These are phyloP conservation scores for Colaptes auratus DNA, from an alignment of 2,113 vertebrate species.

Conservation along the genomic window DNA sequence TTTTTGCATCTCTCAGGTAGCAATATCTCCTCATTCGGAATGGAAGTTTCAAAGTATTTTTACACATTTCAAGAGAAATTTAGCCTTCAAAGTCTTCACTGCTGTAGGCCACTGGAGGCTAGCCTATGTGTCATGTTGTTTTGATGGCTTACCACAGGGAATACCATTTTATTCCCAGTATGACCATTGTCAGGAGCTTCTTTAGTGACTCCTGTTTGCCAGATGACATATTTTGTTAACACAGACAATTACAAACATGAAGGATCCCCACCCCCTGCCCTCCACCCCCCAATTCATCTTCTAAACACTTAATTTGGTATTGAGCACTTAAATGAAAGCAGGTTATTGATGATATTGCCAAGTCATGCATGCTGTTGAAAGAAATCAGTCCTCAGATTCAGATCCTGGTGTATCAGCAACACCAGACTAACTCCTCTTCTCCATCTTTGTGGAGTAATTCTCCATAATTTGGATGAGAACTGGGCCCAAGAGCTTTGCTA, in stretches of 20 bases:
- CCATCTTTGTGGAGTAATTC: background rate
- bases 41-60: slow-evolving; percentile 9
- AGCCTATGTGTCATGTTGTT: background rate
- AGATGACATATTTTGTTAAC: background rate
- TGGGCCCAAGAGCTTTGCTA: background rate
- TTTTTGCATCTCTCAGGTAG: slow-evolving; percentile 10
- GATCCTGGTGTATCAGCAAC: background rate
- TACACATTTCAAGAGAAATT: background rate
- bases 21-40: slow-evolving; percentile 1
- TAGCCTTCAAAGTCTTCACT: background rate
- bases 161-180: background rate
- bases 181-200: background rate
- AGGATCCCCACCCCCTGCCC: background rate
- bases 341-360: background rate
- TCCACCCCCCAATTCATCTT: background rate
- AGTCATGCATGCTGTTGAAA: background rate
- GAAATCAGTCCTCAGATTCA: background rate
- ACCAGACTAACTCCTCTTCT: background rate
- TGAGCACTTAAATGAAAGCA: background rate
- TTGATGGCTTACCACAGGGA: background rate
- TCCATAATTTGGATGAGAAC: background rate
- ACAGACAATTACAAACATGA: background rate
- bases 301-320: background rate
- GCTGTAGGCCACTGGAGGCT: background rate
- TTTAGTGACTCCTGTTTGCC: background rate